A percentile compares a stretch with the other conserved stretches of the same genome.
Evolutionary conservation across 2,888 invertebrate species (phyloP).

Genomic region (Sinelater perroti): DNA sequence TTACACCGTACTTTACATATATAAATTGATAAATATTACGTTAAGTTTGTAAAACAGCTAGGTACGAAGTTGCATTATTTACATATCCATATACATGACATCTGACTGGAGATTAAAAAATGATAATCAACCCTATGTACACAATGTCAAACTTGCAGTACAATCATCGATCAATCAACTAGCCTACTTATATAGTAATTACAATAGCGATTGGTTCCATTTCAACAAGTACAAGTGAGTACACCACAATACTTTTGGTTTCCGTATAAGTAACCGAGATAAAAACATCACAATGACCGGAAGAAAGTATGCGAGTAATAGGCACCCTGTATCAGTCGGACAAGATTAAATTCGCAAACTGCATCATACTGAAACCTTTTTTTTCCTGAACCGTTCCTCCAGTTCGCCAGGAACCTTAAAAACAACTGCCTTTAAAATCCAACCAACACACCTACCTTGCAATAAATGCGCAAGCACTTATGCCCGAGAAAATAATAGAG

Average conservation of each 20-base stretch:
- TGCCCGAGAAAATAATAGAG: no score
- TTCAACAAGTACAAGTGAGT: constrained; percentile 22
- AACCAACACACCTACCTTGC: constrained; percentile 10
- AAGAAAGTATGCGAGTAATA: constrained; percentile 40
- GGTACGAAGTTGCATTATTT: constrained; percentile 7
- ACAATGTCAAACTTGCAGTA: background rate
- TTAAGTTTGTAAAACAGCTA: constrained; percentile 15
- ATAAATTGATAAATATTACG: constrained; percentile 7
- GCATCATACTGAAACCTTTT: constrained; percentile 37
- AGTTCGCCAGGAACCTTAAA: constrained; percentile 69
- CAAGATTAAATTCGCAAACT: constrained; percentile 34
- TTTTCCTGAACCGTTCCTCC: constrained; percentile 66
- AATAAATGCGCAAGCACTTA: constrained; percentile 13
- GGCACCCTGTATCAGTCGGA: constrained; percentile 45
- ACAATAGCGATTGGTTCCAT: constrained; percentile 29
- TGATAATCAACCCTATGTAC: background rate
- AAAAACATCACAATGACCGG: constrained; percentile 41
- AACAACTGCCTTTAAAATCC: constrained; percentile 41
- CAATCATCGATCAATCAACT: constrained; percentile 11
- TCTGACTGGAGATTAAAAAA: constrained; percentile 4
- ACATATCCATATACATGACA: constrained; percentile 10
- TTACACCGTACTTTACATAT: constrained; percentile 5
- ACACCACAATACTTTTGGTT: constrained; percentile 25
- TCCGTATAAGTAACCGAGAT: constrained; percentile 18
- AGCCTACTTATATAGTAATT: background rate